A percentile compares a stretch with the other conserved stretches of the same genome.
These are phyloP conservation scores for Simalia tracyae DNA, from an alignment of 2,797 vertebrate species.

Conservation along the genomic window DNA sequence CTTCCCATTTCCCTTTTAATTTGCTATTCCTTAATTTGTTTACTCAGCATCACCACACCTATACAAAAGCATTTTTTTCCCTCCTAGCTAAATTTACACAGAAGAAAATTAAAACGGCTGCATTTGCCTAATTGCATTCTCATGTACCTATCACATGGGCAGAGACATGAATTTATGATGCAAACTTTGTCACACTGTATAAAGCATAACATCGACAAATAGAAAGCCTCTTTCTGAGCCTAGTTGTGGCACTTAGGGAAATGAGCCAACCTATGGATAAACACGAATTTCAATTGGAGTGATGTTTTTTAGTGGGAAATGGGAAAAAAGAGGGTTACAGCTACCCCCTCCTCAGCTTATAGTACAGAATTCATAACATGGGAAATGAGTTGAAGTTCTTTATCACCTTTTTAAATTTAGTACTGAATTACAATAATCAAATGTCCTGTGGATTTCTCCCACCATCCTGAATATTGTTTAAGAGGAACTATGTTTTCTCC, in stretches of 20 bases:
- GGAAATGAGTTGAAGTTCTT: background rate
- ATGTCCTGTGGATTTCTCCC: background rate
- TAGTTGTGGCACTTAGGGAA: background rate
- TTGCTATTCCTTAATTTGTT: background rate
- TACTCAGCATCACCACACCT: background rate
- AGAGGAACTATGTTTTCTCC: background rate
- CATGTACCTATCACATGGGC: no score
- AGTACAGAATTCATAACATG: background rate
- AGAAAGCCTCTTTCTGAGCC: background rate
- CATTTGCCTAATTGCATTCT: background rate
- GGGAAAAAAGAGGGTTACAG: background rate
- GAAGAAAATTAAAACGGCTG: background rate
- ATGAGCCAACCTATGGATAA: background rate
- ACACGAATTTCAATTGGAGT: no score
- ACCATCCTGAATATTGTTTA: background rate
- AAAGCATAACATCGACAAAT: background rate
- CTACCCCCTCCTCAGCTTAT: background rate
- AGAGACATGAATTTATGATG: background rate
- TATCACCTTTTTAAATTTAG: background rate
- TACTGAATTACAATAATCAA: background rate
- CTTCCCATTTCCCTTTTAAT: background rate
- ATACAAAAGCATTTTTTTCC: constrained; percentile 15
- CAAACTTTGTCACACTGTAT: background rate
- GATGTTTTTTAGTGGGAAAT: background rate
- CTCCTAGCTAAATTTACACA: background rate